Evolutionary conservation across 2,888 invertebrate genomes (phyloP), one percentile per base, ranked within the genome.

Genomic region (Bedellia somnulentella): DNA sequence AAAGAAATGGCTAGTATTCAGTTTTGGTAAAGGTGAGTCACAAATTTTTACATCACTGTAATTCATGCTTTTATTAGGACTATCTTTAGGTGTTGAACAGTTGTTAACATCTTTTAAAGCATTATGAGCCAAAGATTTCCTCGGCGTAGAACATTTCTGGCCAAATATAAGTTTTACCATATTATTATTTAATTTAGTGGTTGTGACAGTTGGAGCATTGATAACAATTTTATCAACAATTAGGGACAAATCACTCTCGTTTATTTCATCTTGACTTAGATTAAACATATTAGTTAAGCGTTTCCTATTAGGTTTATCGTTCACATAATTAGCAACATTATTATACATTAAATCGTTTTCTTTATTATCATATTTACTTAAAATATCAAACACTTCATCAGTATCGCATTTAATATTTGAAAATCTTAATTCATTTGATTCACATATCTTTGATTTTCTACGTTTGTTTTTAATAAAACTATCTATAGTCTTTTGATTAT

Each of bases 1-100:
- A 42, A 81, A 81, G 39, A 82, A 82, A 49, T 70, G 73, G 46
- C 80, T 81, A 2, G 45, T 70, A 39, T 64, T 67, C 14, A 52
- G 21, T 31, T 15, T 31, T 9, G 5, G 16, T 6, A 49, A 36
- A 25, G 47, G n/a, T n/a, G n/a, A n/a, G n/a, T n/a, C n/a, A n/a
- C n/a, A n/a, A n/a, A n/a, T n/a, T n/a, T n/a, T n/a, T n/a, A n/a
- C n/a, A n/a, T n/a, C n/a, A n/a, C n/a, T n/a, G n/a, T n/a, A n/a
- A 10, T 24, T 10, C 5, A 33, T 39, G 35, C 43, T 47, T 27
- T 40, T 40, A 22, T 45, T 29, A 1, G 67, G 67, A 42, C 67
- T 70, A 10, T 44, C 48, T 35, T 47, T 60, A 0, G 73, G 73
- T 0, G 73, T 75, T 0, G 73, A 73, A 41, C 67, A 68, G 42